Conservation (phyloP, 2,888 invertebrate genomes). For the Agrilus mali region DNA sequence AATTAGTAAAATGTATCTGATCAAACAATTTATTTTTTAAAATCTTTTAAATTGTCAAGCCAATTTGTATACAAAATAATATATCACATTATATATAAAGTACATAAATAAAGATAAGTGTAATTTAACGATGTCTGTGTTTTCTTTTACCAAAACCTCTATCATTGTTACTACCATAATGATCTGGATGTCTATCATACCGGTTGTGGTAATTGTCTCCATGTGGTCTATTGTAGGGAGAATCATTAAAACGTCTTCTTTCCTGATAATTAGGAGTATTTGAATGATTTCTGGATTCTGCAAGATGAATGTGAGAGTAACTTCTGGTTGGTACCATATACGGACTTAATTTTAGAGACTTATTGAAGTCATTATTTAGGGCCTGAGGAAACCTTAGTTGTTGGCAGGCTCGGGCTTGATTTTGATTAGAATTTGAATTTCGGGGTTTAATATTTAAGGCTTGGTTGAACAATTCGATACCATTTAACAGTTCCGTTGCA, state of each 20-base stretch:
- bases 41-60: not conserved
- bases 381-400: no score
- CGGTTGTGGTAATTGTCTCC: constrained; percentile 7
- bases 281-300: no score
- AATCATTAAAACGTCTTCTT: constrained; percentile 4
- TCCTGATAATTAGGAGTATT: not conserved
- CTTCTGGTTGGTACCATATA: no score
- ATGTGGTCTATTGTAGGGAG: constrained; percentile 6
- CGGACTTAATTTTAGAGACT: no score
- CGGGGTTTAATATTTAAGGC: constrained; percentile 39
- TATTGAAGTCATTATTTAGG: no score
- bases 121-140: constrained; percentile 1
- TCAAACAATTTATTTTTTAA: no score
- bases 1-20: no score
- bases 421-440: constrained; percentile 8
- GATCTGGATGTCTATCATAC: constrained; percentile 6
- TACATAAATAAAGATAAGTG: not conserved
- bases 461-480: constrained; percentile 53
- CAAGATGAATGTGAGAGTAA: no score
- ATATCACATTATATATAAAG: constrained; percentile 1
- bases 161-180: constrained; percentile 4
- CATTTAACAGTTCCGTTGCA: constrained; percentile 59
- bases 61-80: constrained; percentile 1
- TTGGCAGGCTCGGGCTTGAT: no score
- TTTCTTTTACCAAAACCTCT: constrained; percentile 3